These are phyloP conservation scores for Ptychobarbus kaznakovi DNA, from an alignment of 2,797 vertebrate species.

Conservation along the genomic window DNA sequence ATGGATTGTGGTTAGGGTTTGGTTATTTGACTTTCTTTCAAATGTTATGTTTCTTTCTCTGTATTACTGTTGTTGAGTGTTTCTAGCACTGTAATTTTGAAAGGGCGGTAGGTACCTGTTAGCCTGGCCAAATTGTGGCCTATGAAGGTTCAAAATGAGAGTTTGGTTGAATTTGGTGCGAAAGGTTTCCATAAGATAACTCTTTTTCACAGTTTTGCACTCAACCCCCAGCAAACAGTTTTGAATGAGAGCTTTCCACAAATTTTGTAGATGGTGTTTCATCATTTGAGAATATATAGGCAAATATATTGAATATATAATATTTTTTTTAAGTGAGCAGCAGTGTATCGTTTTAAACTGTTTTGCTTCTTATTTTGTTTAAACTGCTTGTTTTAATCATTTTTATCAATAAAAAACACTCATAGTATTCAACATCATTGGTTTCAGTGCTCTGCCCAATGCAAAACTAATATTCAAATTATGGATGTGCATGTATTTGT, in stretches of 20 bases:
- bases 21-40: not conserved
- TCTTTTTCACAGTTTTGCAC: not conserved
- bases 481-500: not conserved
- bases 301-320: not conserved
- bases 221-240: not conserved
- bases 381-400: not conserved
- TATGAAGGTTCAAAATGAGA: not conserved
- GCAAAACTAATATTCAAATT: too few species aligned
- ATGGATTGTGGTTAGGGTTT: not conserved
- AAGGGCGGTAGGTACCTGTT: not conserved
- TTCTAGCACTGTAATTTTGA: not conserved
- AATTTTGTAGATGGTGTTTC: not conserved
- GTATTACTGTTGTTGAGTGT: not conserved
- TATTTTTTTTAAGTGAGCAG: not conserved
- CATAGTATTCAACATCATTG: not conserved
- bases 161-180: not conserved
- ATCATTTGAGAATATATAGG: not conserved
- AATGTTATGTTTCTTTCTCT: too few species aligned
- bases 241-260: not conserved
- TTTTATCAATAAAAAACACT: not conserved
- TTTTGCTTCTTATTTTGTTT: not conserved
- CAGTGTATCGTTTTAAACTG: not conserved
- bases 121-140: not conserved
- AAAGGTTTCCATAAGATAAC: not conserved
- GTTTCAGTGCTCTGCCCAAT: not conserved